Evolutionary conservation across 2,888 invertebrate species (phyloP).

Genomic region (Neoitamus cyanurus): DNA sequence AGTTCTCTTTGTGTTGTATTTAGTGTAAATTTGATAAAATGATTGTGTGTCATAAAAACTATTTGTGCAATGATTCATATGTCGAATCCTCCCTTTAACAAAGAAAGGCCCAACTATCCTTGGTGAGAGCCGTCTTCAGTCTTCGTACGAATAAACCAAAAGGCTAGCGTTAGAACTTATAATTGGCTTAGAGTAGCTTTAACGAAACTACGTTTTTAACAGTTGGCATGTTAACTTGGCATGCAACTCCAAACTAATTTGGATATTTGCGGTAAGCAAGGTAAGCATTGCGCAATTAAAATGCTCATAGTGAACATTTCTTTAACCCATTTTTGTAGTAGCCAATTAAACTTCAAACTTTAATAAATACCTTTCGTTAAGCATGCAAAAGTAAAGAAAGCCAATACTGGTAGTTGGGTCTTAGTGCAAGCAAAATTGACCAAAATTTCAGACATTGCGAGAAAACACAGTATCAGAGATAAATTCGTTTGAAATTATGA

Average conservation of each 20-base stretch:
- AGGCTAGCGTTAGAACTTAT: neutral
- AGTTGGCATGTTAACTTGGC: neutral
- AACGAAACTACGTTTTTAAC: neutral
- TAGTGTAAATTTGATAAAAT: neutral
- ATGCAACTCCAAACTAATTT: neutral
- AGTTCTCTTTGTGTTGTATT: neutral
- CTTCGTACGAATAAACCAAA: neutral
- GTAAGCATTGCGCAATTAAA: neutral
- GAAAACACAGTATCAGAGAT: slow-evolving; percentile 25
- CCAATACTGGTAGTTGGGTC: neutral
- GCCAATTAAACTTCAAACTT: neutral
- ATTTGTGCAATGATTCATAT: neutral
- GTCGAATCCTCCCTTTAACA: neutral
- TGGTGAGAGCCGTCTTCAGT: neutral
- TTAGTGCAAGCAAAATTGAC: neutral
- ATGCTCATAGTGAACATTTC: neutral
- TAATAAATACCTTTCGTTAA: neutral
- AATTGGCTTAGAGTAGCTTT: neutral
- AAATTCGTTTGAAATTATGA: slow-evolving; percentile 1
- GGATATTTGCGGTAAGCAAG: neutral
- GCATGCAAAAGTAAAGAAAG: neutral
- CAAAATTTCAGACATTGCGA: neutral
- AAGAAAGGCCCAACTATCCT: neutral
- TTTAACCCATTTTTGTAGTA: neutral
- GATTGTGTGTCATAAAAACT: neutral